These are phyloP conservation scores for Trematocara nigrifrons DNA, from an alignment of 2,113 vertebrate species.

Conservation along the genomic window DNA sequence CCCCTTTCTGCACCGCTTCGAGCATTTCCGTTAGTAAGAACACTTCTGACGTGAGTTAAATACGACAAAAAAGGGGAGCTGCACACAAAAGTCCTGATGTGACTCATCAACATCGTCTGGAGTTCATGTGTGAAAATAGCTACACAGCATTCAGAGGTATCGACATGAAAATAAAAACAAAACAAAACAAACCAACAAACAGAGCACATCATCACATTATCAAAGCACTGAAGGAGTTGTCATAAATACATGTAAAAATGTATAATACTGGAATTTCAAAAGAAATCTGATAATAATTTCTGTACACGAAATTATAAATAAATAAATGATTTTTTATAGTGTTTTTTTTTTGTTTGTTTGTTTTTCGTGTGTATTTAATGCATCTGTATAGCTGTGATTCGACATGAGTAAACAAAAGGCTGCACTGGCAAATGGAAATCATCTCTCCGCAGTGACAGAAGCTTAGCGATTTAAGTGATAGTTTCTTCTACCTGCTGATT, in stretches of 20 bases:
- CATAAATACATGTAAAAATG: slow-evolving; percentile 19
- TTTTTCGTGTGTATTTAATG: not conserved
- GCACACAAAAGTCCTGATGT: not conserved
- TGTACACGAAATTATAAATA: slow-evolving; percentile 27
- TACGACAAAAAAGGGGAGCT: not conserved
- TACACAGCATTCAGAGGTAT: slow-evolving; percentile 16
- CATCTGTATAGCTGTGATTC: slow-evolving; percentile 6
- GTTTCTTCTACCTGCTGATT: slow-evolving; percentile 34
- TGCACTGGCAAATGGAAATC: slow-evolving; percentile 5
- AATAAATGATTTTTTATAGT: slow-evolving; percentile 18
- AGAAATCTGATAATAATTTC: slow-evolving; percentile 8
- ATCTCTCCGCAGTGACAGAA: slow-evolving; percentile 7
- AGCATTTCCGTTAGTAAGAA: not conserved
- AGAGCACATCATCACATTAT: slow-evolving; percentile 11
- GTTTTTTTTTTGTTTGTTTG: not conserved
- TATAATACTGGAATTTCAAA: not conserved
- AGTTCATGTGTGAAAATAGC: not conserved
- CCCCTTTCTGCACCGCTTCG: not conserved
- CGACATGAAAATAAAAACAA: not conserved
- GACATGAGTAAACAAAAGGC: slow-evolving; percentile 3
- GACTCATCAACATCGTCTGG: not conserved
- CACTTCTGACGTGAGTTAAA: not conserved
- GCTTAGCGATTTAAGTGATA: slow-evolving; percentile 6
- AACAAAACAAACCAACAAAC: not conserved
- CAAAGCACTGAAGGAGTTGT: not conserved